Evolutionary conservation across 1,140 invertebrate species (phyloP).

Genomic region (Heliconius nattereri): DNA sequence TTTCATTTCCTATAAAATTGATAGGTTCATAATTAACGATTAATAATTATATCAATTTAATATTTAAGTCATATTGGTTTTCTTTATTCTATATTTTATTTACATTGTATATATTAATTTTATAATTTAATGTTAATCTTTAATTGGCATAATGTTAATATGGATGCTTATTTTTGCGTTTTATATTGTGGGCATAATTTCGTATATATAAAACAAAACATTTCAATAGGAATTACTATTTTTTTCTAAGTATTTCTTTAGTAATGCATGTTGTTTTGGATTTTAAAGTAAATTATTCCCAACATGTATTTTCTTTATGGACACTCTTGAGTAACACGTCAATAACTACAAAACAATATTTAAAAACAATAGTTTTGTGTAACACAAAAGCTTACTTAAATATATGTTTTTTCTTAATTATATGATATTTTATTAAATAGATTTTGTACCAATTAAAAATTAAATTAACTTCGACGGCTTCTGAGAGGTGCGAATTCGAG

Average conservation of each 20-base stretch:
- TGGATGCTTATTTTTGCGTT: background rate
- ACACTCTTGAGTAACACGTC: background rate
- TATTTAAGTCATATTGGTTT: background rate
- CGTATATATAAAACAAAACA: background rate
- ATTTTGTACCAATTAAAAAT: too few relatives aligned
- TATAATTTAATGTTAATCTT: background rate
- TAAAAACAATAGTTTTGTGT: too few relatives aligned
- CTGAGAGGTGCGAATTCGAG: too few relatives aligned
- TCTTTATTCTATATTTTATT: background rate
- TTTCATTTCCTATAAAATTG: too few relatives aligned
- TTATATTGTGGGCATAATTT: background rate
- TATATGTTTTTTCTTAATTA: background rate
- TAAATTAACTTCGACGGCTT: too few relatives aligned
- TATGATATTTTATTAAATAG: too few relatives aligned
- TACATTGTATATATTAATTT: background rate
- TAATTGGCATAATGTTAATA: background rate
- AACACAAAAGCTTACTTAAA: background rate
- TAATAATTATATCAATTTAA: background rate
- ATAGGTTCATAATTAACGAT: too few relatives aligned
- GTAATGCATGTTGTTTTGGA: background rate
- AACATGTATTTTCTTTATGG: background rate
- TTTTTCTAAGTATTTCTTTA: background rate
- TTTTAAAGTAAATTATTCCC: background rate
- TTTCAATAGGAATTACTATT: background rate
- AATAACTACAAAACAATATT: too few relatives aligned